phyloP scores from a whole-genome alignment of 1,140 invertebrate genomes.

The Drosophila albomicans region DNA sequence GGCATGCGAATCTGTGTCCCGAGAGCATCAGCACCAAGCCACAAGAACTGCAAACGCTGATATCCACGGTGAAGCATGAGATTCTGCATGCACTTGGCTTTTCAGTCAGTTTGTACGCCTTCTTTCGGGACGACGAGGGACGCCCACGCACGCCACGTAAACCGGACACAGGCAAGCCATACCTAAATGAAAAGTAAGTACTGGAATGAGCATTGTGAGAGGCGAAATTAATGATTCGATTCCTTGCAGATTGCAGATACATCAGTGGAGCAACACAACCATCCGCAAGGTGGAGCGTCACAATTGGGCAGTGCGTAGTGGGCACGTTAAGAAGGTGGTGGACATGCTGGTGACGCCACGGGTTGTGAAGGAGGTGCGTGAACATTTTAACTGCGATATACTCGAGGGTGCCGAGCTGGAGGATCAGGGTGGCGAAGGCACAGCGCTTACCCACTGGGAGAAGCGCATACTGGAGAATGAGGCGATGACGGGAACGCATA shows the following conservation, averaged over 20 bases:
- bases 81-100: conserved; percentile 99
- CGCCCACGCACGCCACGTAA: conserved; percentile 92
- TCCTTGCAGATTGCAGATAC: conserved; percentile 90
- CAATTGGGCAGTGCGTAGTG: conserved; percentile 94
- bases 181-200: conserved; percentile 93
- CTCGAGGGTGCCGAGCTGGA: conserved; percentile 99
- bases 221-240: neutral
- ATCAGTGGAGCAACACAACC: conserved; percentile 97
- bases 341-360: conserved; percentile 97
- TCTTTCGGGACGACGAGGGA: conserved; percentile 92
- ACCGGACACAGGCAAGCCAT: conserved; percentile 94
- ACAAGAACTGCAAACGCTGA: conserved; percentile 95
- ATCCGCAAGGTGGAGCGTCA: conserved; percentile 92
- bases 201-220: fast-evolving
- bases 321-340: conserved; percentile 90
- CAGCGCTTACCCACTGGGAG: conserved; percentile 99
- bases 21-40: conserved; percentile 96
- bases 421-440: conserved; percentile 99
- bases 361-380: conserved; percentile 93
- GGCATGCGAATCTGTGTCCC: conserved; percentile 99
- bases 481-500: conserved; percentile 99
- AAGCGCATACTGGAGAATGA: conserved; percentile 99
- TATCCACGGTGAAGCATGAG: conserved; percentile 99
- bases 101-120: conserved; percentile 97
- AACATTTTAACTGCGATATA: conserved; percentile 95